Evolutionary conservation across 1,140 invertebrate species (phyloP).

Genomic region (Trichoplusia ni): DNA sequence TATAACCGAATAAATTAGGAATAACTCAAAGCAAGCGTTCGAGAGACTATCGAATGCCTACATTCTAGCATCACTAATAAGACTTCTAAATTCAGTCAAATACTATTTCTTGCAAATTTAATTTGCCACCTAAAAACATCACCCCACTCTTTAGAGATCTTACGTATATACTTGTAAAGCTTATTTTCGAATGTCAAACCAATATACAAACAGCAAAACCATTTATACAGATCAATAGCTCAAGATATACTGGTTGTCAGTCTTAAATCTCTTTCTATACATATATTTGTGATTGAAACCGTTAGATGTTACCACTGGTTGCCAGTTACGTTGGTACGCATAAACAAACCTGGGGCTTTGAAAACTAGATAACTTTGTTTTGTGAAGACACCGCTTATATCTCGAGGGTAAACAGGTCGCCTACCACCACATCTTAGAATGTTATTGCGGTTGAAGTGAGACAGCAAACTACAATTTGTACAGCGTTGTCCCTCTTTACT

Average conservation of each 20-base stretch:
- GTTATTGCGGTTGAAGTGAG: too few species aligned
- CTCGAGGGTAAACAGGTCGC: neutral
- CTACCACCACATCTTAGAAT: too few species aligned
- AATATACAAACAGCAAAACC: neutral
- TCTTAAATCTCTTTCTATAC: conserved; percentile 40
- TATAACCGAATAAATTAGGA: conserved; percentile 2
- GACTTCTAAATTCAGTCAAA: conserved; percentile 22
- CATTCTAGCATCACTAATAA: conserved; percentile 14
- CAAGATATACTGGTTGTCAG: conserved; percentile 25
- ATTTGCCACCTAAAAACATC: neutral
- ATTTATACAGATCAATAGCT: conserved; percentile 26
- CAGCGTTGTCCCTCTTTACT: too few species aligned
- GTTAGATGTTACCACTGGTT: conserved; percentile 26
- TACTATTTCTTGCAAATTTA: neutral
- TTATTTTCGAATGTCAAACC: neutral
- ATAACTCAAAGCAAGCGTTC: neutral
- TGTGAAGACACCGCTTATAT: conserved; percentile 7
- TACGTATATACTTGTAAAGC: neutral
- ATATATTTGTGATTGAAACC: conserved; percentile 34
- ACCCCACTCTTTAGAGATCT: neutral
- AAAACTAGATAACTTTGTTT: conserved; percentile 2
- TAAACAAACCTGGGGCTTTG: conserved; percentile 6
- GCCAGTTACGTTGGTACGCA: conserved; percentile 10
- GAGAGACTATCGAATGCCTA: conserved; percentile 6
- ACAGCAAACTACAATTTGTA: too few species aligned